Percentiles rank a stretch among this genome's conserved stretches.
Evolutionary conservation across 1,140 invertebrate species (phyloP).

Genomic region (Diploscapter pachys): DNA sequence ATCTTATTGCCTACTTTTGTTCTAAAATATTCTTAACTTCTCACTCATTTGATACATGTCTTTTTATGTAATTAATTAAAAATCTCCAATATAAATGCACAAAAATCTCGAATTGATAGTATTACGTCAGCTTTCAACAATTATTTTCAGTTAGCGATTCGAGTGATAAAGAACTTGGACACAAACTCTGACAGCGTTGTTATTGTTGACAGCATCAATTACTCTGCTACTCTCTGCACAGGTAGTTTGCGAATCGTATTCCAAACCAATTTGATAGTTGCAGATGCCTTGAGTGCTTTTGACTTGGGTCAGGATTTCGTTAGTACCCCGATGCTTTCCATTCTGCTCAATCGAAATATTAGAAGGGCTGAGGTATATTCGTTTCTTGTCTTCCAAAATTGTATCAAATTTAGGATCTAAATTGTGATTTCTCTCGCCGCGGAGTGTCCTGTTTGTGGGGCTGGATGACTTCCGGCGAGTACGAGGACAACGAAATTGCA

Average conservation of each 20-base stretch:
- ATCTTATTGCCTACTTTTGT: too few relatives aligned
- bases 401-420: slow-evolving; percentile 43
- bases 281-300: not conserved
- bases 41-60: too few relatives aligned
- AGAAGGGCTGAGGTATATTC: slow-evolving; percentile 44
- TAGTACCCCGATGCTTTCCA: slow-evolving; percentile 45
- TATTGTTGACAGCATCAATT: slow-evolving; percentile 53
- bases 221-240: slow-evolving; percentile 47
- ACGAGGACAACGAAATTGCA: slow-evolving; percentile 26
- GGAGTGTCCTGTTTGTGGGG: slow-evolving; percentile 34
- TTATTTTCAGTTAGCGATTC: slow-evolving; percentile 46
- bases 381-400: not conserved
- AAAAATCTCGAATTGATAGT: too few relatives aligned
- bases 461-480: slow-evolving; percentile 17
- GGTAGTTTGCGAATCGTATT: slow-evolving; percentile 40
- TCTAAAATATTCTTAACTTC: too few relatives aligned
- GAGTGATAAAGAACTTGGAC: slow-evolving; percentile 41
- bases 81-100: too few relatives aligned
- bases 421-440: slow-evolving; percentile 50
- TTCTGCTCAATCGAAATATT: slow-evolving; percentile 42
- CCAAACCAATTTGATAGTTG: too few relatives aligned
- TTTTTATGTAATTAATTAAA: too few relatives aligned
- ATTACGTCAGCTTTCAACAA: not conserved
- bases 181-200: slow-evolving; percentile 55
- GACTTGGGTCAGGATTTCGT: slow-evolving; percentile 53